These are phyloP conservation scores for Steinernema carpocapsae DNA, from an alignment of 2,888 invertebrate species.

Conservation along the genomic window DNA sequence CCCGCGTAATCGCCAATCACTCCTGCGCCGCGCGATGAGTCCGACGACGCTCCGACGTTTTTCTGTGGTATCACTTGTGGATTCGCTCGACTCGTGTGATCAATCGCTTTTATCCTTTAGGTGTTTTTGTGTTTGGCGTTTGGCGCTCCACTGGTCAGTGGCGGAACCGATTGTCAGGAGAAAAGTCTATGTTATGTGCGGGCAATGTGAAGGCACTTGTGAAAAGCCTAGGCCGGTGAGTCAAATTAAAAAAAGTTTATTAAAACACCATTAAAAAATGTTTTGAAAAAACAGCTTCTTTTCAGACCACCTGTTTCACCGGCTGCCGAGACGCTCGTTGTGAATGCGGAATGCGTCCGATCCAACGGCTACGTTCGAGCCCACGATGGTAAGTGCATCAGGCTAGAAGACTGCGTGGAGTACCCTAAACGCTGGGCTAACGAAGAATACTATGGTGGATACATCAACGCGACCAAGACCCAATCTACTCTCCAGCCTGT, in stretches of 20 bases:
- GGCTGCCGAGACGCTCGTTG: constrained; percentile 46
- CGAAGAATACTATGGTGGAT: constrained; percentile 28
- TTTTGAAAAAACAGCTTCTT: too few relatives aligned
- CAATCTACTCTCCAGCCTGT: neutral
- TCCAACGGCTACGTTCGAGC: constrained; percentile 48
- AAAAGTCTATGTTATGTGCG: constrained; percentile 51
- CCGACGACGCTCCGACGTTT: neutral
- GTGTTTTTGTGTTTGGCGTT: neutral
- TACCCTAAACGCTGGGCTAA: constrained; percentile 35
- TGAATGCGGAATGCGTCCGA: constrained; percentile 46
- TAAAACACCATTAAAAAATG: constrained; percentile 10
- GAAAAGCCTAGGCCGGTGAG: constrained; percentile 44
- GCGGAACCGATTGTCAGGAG: constrained; percentile 48
- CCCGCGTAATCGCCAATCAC: constrained; percentile 11
- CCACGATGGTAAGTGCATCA: constrained; percentile 49
- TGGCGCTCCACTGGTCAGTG: neutral
- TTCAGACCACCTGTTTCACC: constrained; percentile 41
- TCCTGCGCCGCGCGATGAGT: neutral
- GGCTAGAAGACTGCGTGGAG: constrained; percentile 41
- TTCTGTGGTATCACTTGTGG: neutral
- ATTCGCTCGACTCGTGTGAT: neutral
- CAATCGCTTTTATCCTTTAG: neutral
- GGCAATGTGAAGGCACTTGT: constrained; percentile 52
- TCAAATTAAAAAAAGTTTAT: too few relatives aligned
- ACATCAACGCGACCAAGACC: neutral